Evolutionary conservation across 2,113 vertebrate genomes (phyloP).

Genomic region (Podarcis muralis): DNA sequence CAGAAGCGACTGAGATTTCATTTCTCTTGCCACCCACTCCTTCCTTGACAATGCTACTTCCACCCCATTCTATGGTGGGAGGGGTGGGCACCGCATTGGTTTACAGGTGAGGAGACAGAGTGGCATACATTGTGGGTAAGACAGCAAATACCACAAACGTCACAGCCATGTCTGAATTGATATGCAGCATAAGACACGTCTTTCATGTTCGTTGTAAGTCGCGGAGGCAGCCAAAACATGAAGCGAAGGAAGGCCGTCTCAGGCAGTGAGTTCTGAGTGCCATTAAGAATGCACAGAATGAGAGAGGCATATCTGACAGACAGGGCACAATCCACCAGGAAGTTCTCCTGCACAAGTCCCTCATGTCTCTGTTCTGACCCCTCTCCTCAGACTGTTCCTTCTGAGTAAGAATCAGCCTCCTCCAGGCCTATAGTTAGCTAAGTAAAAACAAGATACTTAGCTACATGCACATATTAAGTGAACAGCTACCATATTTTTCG

Average conservation of each 20-base stretch:
- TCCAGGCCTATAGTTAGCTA: no score
- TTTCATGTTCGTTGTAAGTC: background rate
- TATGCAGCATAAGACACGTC: background rate
- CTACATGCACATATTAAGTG: no score
- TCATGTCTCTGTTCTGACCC: background rate
- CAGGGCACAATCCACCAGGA: background rate
- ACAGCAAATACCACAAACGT: background rate
- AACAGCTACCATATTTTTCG: no score
- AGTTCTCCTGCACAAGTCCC: background rate
- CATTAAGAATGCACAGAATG: no score
- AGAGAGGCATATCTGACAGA: background rate
- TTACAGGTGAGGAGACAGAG: conserved; percentile 22
- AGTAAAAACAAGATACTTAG: no score
- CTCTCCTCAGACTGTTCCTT: no score
- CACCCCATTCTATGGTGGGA: conserved; percentile 28
- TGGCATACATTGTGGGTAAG: rapidly evolving
- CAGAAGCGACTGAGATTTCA: conserved; percentile 67
- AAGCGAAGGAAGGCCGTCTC: background rate
- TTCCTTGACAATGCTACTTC: conserved; percentile 21
- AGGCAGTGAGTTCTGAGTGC: background rate
- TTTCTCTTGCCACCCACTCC: conserved; percentile 63
- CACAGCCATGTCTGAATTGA: background rate
- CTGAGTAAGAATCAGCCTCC: no score
- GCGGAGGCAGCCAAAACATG: background rate
- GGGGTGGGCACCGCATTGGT: background rate